Conservation (phyloP, 2,113 vertebrate species). For the Sinosuthora webbiana region DNA sequence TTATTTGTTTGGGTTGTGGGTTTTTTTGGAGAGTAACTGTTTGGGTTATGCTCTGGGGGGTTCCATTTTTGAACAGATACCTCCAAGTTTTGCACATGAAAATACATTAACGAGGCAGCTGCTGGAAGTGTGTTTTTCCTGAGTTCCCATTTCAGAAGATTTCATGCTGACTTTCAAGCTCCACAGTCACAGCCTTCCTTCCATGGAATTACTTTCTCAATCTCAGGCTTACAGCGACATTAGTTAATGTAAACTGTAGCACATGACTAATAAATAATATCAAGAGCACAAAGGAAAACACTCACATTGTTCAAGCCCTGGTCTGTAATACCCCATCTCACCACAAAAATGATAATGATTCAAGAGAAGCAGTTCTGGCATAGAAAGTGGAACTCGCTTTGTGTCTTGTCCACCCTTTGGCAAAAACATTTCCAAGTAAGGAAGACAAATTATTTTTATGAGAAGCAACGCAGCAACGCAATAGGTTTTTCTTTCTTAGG, state of each 20-base stretch:
- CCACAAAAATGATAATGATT: background rate
- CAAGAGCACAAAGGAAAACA: background rate
- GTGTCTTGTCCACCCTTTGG: background rate
- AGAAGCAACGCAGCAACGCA: background rate
- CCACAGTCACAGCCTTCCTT: background rate
- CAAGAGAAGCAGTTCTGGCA: background rate
- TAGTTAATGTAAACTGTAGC: background rate
- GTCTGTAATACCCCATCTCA: background rate
- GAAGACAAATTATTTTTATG: background rate
- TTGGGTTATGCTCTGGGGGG: background rate
- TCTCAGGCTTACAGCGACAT: background rate
- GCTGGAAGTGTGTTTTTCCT: background rate
- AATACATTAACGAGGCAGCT: background rate
- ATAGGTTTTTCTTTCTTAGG: background rate
- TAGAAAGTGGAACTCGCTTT: background rate
- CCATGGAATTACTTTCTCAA: background rate
- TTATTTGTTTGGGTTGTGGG: too few relatives aligned
- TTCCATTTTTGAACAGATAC: background rate
- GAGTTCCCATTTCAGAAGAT: background rate
- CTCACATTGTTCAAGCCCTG: background rate
- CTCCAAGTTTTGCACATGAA: background rate
- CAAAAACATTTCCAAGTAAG: conserved; percentile 21
- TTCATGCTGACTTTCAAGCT: background rate
- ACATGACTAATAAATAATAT: background rate
- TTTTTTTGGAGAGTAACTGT: background rate